Percentiles rank a stretch among this genome's conserved stretches.
phyloP scores from a whole-genome alignment of 2,797 vertebrate genomes.

The Megaceryle alcyon region DNA sequence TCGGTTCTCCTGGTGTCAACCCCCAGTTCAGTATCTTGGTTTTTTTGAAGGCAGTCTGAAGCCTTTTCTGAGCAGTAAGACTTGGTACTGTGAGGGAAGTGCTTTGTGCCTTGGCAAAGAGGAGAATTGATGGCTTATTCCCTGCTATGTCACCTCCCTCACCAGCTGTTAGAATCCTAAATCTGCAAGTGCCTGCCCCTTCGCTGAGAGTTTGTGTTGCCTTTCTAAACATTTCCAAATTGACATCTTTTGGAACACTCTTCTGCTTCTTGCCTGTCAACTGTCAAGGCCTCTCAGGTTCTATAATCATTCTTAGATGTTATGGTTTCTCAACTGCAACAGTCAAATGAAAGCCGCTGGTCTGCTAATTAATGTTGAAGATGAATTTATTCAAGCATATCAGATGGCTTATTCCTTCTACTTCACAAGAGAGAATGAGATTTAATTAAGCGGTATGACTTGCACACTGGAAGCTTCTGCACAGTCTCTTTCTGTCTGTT shows the following conservation, averaged over 20 bases:
- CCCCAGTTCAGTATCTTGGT: rapidly evolving
- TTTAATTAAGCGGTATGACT: background rate
- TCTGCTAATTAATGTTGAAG: background rate
- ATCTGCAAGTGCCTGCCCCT: background rate
- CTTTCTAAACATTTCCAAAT: background rate
- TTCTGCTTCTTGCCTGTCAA: background rate
- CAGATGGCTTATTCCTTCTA: background rate
- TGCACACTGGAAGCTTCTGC: background rate
- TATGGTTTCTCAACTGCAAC: background rate
- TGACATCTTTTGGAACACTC: background rate
- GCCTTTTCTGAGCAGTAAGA: background rate
- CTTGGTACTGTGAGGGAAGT: background rate
- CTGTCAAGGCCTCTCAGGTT: background rate
- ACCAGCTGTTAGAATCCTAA: background rate
- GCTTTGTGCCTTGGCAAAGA: background rate
- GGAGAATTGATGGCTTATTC: background rate
- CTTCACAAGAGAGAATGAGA: background rate
- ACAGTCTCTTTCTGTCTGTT: background rate
- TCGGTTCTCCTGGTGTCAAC: background rate
- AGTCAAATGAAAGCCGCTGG: background rate
- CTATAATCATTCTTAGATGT: background rate
- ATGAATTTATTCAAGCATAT: background rate
- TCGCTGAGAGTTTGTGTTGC: background rate
- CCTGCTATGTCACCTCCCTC: background rate
- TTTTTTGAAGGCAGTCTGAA: background rate